Evolutionary conservation across 2,797 vertebrate species (phyloP).

Genomic region (Lemur catta): DNA sequence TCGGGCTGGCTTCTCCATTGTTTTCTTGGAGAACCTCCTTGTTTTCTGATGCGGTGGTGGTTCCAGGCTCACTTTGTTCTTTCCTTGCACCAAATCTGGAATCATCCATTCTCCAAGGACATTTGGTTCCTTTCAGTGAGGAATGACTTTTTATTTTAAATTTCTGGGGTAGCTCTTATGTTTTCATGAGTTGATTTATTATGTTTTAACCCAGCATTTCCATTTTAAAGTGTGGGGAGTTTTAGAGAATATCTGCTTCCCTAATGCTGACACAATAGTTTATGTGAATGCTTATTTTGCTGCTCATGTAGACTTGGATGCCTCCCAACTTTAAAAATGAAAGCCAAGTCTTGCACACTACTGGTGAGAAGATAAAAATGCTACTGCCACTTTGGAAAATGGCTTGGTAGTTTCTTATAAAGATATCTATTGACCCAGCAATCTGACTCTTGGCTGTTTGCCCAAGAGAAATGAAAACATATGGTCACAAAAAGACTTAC

Average conservation of each 20-base stretch:
- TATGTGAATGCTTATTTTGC: not conserved
- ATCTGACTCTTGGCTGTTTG: not conserved
- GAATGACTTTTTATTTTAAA: not conserved
- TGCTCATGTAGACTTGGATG: not conserved
- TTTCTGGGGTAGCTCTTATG: not conserved
- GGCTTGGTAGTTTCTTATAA: not conserved
- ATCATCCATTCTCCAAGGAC: not conserved
- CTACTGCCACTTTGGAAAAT: not conserved
- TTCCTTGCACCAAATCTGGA: not conserved
- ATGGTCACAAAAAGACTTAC: not conserved
- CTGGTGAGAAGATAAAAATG: not conserved
- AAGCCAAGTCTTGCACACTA: not conserved
- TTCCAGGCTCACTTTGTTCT: not conserved
- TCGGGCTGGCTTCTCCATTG: not conserved
- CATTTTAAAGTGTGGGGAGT: not conserved
- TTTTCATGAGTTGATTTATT: not conserved
- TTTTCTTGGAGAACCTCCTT: not conserved
- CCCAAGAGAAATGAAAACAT: constrained; percentile 35
- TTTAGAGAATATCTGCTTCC: not conserved
- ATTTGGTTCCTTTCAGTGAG: not conserved
- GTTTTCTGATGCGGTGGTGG: not conserved
- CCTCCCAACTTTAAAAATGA: not conserved
- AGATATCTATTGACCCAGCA: not conserved
- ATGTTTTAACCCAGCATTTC: not conserved
- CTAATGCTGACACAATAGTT: not conserved